Conservation (phyloP, 2,113 vertebrate species). For the Bombycilla garrulus region DNA sequence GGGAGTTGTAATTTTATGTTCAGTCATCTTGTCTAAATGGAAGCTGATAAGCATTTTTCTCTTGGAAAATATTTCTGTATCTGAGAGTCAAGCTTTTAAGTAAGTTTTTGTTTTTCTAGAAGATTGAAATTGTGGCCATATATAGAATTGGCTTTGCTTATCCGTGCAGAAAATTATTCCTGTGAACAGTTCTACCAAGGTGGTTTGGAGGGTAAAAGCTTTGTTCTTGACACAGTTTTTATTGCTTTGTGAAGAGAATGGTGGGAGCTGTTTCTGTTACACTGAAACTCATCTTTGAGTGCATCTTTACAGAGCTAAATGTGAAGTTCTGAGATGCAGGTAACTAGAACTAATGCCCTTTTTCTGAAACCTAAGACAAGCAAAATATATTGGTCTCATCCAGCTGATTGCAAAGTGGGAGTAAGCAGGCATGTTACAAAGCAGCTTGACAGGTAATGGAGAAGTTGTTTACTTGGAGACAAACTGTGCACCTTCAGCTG, state of each 20-base stretch:
- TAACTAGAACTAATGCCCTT: slow-evolving; percentile 7
- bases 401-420: background rate
- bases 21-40: background rate
- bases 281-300: background rate
- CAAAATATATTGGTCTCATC: background rate
- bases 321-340: slow-evolving; percentile 10
- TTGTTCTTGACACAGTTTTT: slow-evolving; percentile 1
- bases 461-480: background rate
- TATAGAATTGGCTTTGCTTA: slow-evolving; percentile 20
- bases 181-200: background rate
- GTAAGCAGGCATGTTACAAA: background rate
- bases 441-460: slow-evolving; percentile 2
- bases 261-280: background rate
- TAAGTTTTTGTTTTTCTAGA: background rate
- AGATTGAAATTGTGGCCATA: background rate
- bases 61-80: background rate
- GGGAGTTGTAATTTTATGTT: background rate
- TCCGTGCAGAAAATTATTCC: background rate
- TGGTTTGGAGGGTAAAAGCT: slow-evolving; percentile 29
- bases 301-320: background rate
- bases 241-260: background rate
- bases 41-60: background rate
- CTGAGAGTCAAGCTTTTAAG: background rate
- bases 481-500: background rate
- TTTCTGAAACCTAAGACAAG: slow-evolving; percentile 6